phyloP scores from a whole-genome alignment of 2,888 invertebrate genomes.

The Synergus umbraculus region DNA sequence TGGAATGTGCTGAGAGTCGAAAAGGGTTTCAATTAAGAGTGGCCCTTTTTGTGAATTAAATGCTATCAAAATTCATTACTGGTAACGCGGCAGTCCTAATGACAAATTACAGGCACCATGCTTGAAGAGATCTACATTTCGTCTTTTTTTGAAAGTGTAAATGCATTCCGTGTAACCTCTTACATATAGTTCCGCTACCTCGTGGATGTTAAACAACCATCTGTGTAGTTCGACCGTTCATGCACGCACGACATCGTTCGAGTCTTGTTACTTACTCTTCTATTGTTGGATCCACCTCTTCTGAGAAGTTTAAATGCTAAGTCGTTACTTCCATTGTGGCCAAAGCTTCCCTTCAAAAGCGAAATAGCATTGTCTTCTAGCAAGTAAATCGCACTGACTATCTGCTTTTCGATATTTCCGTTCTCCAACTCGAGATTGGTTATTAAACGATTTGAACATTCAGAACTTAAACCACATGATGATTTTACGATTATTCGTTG shows the following conservation, averaged over 20 bases:
- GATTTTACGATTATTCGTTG: not conserved
- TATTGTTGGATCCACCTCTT: constrained; percentile 28
- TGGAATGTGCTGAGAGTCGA: no score
- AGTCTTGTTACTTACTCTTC: constrained; percentile 34
- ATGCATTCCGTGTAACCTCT: constrained; percentile 7
- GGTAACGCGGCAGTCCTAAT: not conserved
- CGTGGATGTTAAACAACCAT: not conserved
- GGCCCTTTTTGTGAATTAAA: not conserved
- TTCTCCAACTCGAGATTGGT: not conserved
- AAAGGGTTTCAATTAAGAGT: no score
- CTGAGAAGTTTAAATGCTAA: constrained; percentile 1
- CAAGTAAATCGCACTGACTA: not conserved
- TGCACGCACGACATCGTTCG: constrained; percentile 19
- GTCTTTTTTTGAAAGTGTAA: not conserved
- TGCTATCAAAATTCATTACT: not conserved
- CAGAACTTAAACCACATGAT: not conserved
- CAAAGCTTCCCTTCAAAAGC: not conserved
- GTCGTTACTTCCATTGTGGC: constrained; percentile 8
- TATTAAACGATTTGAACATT: no score
- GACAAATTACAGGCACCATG: not conserved
- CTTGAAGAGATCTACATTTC: constrained; percentile 2
- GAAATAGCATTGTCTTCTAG: not conserved
- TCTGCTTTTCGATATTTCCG: not conserved
- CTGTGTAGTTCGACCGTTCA: constrained; percentile 22
- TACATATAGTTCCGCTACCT: not conserved